A percentile compares a stretch with the other conserved stretches of the same genome.
Evolutionary conservation across 2,797 vertebrate species (phyloP).

Genomic region (Jordanella pulchra): DNA sequence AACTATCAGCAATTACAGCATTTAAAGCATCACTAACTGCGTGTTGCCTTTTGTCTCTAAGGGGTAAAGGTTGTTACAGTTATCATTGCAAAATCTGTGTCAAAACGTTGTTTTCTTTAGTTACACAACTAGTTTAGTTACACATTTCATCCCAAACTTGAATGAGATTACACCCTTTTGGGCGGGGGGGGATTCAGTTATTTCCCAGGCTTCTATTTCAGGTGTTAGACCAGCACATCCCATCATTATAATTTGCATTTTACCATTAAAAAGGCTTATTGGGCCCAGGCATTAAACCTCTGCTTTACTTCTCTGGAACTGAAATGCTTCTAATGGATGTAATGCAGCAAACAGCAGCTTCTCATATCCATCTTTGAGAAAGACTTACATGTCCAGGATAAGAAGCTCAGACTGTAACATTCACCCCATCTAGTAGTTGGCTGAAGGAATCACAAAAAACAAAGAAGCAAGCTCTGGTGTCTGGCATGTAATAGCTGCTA

Average conservation of each 20-base stretch:
- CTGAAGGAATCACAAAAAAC: too few species aligned
- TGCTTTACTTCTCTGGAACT: background rate
- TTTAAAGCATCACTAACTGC: constrained; percentile 36
- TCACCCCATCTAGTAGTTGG: too few species aligned
- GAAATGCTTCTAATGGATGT: constrained; percentile 25
- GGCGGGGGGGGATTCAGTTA: background rate
- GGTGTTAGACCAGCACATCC: constrained; percentile 4
- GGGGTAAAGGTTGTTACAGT: constrained; percentile 17
- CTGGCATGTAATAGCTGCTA: too few species aligned
- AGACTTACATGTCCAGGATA: constrained; percentile 15
- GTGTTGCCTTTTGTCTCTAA: background rate
- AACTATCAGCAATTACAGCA: constrained; percentile 26
- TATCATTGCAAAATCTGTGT: constrained; percentile 36
- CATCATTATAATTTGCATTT: constrained; percentile 30
- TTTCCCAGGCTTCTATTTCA: constrained; percentile 1
- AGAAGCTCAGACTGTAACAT: background rate
- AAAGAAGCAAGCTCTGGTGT: too few species aligned
- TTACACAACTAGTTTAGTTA: background rate
- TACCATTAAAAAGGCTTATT: background rate
- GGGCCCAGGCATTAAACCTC: constrained; percentile 10
- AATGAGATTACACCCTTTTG: background rate
- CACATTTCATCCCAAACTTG: background rate
- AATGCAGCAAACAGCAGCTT: constrained; percentile 9
- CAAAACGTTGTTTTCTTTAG: constrained; percentile 9
- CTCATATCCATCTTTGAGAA: constrained; percentile 7